Conservation (phyloP, 2,113 vertebrate species). For the Ceratotherium simum region DNA sequence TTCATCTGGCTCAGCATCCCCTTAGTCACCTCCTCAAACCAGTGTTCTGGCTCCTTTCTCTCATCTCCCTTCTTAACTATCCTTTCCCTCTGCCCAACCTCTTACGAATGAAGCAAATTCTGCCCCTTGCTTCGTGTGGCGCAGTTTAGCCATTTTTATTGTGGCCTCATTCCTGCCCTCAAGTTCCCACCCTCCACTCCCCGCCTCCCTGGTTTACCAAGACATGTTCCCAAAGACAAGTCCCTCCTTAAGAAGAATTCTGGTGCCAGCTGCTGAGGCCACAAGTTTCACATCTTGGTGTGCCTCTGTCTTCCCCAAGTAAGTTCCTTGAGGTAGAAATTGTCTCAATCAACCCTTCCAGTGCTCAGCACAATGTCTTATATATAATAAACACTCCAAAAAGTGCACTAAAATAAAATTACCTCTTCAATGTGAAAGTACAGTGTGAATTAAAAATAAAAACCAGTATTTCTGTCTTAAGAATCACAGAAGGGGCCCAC, state of each 20-base stretch:
- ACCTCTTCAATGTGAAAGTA: conserved; percentile 20
- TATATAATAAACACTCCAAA: background rate
- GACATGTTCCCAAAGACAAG: background rate
- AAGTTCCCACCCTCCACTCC: background rate
- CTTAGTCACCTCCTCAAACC: background rate
- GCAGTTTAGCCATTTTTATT: background rate
- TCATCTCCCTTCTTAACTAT: background rate
- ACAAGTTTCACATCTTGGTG: background rate
- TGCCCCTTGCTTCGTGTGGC: background rate
- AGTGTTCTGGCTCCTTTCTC: background rate
- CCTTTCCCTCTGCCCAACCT: background rate
- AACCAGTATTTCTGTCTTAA: conserved; percentile 50
- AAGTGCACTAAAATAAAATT: background rate
- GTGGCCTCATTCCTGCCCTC: background rate
- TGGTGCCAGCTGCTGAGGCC: background rate
- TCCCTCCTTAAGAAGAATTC: background rate
- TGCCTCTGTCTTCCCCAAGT: background rate
- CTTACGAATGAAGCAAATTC: background rate
- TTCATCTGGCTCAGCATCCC: background rate
- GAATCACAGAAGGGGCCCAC: conserved; percentile 15
- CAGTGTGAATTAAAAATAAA: conserved; percentile 40
- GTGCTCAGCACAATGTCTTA: background rate
- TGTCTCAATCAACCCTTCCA: background rate
- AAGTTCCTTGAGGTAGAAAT: background rate
- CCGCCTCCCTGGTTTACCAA: background rate